Base-by-base conservation (phyloP, 2,888 invertebrate genomes). In the Sphinx pinastri region DNA sequence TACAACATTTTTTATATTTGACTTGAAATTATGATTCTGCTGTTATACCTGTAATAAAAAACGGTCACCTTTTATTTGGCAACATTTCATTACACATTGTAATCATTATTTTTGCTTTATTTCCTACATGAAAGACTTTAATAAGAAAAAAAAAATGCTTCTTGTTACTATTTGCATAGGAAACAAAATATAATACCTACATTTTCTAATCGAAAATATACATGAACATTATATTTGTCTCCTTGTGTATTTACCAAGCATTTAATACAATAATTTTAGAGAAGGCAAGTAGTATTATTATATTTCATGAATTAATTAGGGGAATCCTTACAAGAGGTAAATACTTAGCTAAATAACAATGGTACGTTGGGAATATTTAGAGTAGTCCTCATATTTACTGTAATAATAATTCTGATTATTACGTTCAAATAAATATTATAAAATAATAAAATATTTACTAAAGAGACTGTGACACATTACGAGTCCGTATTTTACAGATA, bases 1-100 rank as follows among this genome's bases (percentile, higher is more conserved):
- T 83, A 81, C 79, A 79, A 80, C 75, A 79, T 81, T 78, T 81
- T 79, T 77, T 77, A 47, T 67, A 49, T 67, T 16, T 57, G 16
- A 58, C 55, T 57, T 71, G 71, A 51, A 71, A 72, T 75, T 76
- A 76, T 72, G 45, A 76, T 77, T 58, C 60, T 68, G 69, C 59
- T 51, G 59, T 54, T 67, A 58, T 25, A 73, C 70, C 75, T 76
- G 75, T 68, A 76, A 78, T 68, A 59, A 12, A 63, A 71, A 70
- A 38, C 55, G 52, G n/a, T 12, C 38, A 31, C 54, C 25, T 25
- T 57, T 59, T 51, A 67, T 70, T 14, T 25, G 14, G 14, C 47
- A 14, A 51, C 51, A 31, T 67, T 67, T 51, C 25, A 38, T n/a
- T 45, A 38, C 16, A 60, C n/a, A 14, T 13, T 38, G 38, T 31